Base-by-base conservation (phyloP, 1,140 invertebrate genomes). In the Mya arenaria region DNA sequence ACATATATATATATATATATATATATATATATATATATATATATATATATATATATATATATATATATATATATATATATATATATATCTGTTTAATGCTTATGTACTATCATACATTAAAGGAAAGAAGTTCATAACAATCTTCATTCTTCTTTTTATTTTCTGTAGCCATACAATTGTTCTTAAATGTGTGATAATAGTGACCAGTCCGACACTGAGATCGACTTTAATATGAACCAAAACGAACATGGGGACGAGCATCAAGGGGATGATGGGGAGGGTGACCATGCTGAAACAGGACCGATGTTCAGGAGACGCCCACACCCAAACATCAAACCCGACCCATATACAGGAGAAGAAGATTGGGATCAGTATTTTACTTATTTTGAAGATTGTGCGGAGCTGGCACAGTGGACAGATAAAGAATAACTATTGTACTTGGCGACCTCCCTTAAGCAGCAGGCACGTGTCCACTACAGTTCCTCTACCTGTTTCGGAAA, bases 121-220 rank as follows among this genome's bases (percentile, higher is more conserved):
- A n/a, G n/a, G n/a, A n/a, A n/a, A n/a, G n/a, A n/a, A n/a, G n/a
- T n/a, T n/a, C n/a, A n/a, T n/a, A n/a, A n/a, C n/a, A n/a, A n/a
- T n/a, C n/a, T n/a, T n/a, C n/a, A n/a, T n/a, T n/a, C n/a, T n/a
- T n/a, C n/a, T n/a, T n/a, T n/a, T n/a, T n/a, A n/a, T n/a, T n/a
- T n/a, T n/a, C n/a, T n/a, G n/a, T n/a, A n/a, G n/a, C n/a, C n/a
- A n/a, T n/a, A n/a, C n/a, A n/a, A n/a, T n/a, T n/a, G n/a, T n/a
- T n/a, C n/a, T n/a, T 65, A 68, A 62, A 72, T 81, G 68, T 83
- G 65, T 83, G 85, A 84, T 78, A 82, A 83, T 71, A 74, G 62
- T 66, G 52, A 23, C n/a, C 10, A 17, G 39, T 52, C 74, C 60
- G 60, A 36, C 25, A 39, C 60, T 66, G 81, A 77, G 34, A 52